Percentiles rank a stretch among this genome's conserved stretches.
Evolutionary conservation across 2,797 vertebrate genomes (phyloP).

Genomic region (Amniataba percoides): DNA sequence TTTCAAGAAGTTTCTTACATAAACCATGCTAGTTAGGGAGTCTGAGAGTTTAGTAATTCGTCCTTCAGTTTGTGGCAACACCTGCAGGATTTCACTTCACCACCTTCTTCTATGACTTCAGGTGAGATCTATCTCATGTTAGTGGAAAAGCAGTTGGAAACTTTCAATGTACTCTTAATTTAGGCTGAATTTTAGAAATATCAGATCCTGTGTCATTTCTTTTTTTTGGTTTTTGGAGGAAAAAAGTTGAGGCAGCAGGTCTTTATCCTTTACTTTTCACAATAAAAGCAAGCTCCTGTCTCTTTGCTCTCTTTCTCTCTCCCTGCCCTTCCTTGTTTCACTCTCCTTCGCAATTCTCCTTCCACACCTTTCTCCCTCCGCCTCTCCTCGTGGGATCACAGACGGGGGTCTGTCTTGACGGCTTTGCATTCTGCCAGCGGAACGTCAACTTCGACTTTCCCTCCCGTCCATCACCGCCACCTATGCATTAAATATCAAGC

Average conservation of each 20-base stretch:
- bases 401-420: slow-evolving; percentile 63
- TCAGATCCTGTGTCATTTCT: background rate
- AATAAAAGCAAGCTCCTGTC: slow-evolving; percentile 32
- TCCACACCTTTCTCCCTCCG: background rate
- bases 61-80: background rate
- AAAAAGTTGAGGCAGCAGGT: background rate
- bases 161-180: too few species aligned
- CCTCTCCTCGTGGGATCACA: slow-evolving; percentile 43
- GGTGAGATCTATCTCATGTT: background rate
- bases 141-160: background rate
- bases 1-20: too few species aligned
- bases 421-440: slow-evolving; percentile 58
- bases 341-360: slow-evolving; percentile 48
- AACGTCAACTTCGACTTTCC: slow-evolving; percentile 62
- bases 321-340: slow-evolving; percentile 12
- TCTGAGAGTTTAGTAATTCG: too few species aligned
- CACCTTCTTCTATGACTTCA: too few species aligned
- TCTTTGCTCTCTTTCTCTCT: background rate
- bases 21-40: too few species aligned
- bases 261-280: slow-evolving; percentile 18
- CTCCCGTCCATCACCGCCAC: slow-evolving; percentile 71
- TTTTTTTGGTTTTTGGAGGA: background rate
- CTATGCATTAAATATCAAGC: slow-evolving; percentile 78
- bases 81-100: background rate
- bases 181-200: too few species aligned